Evolutionary conservation across 2,888 invertebrate species (phyloP).

Genomic region (Epiblema foenella): DNA sequence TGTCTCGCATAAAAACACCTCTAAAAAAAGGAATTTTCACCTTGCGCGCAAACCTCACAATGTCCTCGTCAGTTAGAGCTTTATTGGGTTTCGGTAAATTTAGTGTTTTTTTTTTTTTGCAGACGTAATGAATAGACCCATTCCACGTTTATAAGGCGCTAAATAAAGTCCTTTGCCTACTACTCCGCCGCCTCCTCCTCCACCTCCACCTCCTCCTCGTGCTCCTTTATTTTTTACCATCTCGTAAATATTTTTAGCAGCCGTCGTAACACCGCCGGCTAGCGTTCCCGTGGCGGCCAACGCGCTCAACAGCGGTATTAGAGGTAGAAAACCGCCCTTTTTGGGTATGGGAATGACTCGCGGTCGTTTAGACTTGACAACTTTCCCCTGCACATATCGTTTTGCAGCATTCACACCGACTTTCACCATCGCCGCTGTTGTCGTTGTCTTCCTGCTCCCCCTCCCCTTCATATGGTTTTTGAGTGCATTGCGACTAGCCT

Average conservation of each 20-base stretch:
- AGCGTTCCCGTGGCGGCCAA: no score
- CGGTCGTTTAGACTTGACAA: not conserved
- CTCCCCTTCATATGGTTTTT: not conserved
- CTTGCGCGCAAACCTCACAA: not conserved
- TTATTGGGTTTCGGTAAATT: no score
- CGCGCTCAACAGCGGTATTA: no score
- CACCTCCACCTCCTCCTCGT: no score
- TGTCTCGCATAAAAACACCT: conserved; percentile 32
- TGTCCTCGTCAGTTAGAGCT: conserved; percentile 14
- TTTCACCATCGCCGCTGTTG: not conserved
- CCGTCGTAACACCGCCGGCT: no score
- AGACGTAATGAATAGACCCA: no score
- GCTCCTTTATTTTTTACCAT: no score
- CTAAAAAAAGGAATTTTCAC: conserved; percentile 15
- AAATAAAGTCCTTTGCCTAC: no score
- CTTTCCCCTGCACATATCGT: not conserved
- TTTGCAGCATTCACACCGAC: conserved; percentile 6
- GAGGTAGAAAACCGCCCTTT: conserved; percentile 14
- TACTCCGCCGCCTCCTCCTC: no score
- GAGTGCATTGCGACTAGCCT: not conserved
- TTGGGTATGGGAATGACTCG: conserved; percentile 24
- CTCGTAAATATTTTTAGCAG: no score
- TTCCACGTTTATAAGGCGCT: no score
- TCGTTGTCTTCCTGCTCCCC: not conserved
- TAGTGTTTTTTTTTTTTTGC: no score